Percentiles rank a stretch among this genome's conserved stretches.
phyloP scores from a whole-genome alignment of 2,888 invertebrate genomes.

The Buathra laborator region DNA sequence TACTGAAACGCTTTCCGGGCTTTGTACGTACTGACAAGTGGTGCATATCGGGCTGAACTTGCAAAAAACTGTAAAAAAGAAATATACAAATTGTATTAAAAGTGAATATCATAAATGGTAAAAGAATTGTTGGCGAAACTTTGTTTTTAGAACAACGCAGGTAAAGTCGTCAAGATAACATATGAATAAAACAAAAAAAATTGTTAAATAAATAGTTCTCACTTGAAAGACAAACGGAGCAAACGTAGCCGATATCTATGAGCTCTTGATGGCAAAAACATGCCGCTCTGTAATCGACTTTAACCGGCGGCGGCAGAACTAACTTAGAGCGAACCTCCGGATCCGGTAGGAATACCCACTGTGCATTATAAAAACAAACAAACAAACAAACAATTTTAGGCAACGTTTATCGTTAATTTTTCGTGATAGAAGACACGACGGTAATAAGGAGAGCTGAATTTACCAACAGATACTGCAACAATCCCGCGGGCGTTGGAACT shows the following conservation, averaged over 20 bases:
- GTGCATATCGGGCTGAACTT: slow-evolving; percentile 99
- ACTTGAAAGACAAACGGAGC: slow-evolving; percentile 98
- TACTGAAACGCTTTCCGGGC: neutral
- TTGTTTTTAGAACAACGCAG: neutral
- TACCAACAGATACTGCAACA: slow-evolving; percentile 94
- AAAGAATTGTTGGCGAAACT: slow-evolving; percentile 8
- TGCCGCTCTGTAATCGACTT: slow-evolving; percentile 98
- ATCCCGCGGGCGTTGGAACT: slow-evolving; percentile 93
- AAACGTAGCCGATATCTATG: slow-evolving; percentile 98
- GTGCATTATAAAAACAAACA: slow-evolving; percentile 71
- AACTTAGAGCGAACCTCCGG: slow-evolving; percentile 92
- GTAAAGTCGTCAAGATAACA: too few relatives aligned
- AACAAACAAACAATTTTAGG: slow-evolving; percentile 3
- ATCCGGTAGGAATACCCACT: slow-evolving; percentile 98
- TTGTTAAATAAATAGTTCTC: slow-evolving; percentile 79
- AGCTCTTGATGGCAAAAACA: slow-evolving; percentile 99
- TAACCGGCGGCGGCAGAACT: slow-evolving; percentile 94
- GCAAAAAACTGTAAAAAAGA: slow-evolving; percentile 94
- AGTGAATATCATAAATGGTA: slow-evolving; percentile 33
- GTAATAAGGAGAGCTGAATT: slow-evolving; percentile 19
- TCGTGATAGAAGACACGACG: neutral
- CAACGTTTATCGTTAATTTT: neutral
- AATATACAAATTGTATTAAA: slow-evolving; percentile 58
- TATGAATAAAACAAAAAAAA: too few relatives aligned
- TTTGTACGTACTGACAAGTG: slow-evolving; percentile 95